A percentile compares a stretch with the other conserved stretches of the same genome.
Evolutionary conservation across 2,888 invertebrate species (phyloP).

Genomic region (Leptothorax acervorum): DNA sequence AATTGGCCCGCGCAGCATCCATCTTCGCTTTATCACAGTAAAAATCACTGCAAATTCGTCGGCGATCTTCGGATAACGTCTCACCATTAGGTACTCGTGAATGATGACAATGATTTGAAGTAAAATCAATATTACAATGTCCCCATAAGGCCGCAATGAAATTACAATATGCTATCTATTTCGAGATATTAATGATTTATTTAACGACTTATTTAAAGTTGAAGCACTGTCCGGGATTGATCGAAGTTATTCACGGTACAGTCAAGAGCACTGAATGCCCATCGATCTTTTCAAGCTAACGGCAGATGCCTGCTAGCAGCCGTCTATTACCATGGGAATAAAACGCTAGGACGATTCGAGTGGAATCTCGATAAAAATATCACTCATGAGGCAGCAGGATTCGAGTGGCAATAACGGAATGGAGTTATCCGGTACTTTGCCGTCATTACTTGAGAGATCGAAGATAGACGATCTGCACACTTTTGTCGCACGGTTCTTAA

Average conservation of each 20-base stretch:
- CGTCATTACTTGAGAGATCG: constrained; percentile 39
- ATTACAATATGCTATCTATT: neutral
- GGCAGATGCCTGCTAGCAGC: constrained; percentile 24
- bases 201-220: neutral
- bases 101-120: neutral
- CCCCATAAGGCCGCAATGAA: neutral
- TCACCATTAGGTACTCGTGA: neutral
- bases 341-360: constrained; percentile 62
- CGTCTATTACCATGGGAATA: constrained; percentile 72
- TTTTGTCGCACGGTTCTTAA: constrained; percentile 25
- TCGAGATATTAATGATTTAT: constrained; percentile 1
- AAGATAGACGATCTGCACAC: neutral
- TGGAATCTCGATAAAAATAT: constrained; percentile 74
- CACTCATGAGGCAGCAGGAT: constrained; percentile 49
- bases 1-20: constrained; percentile 77
- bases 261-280: neutral
- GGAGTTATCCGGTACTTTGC: constrained; percentile 62
- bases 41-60: constrained; percentile 39
- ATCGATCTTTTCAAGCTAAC: constrained; percentile 31
- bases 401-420: constrained; percentile 65
- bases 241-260: neutral
- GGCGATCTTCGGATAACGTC: neutral
- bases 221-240: neutral
- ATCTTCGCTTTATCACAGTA: constrained; percentile 49
- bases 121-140: neutral